Evolutionary conservation across 1,140 invertebrate species (phyloP).

Genomic region (Metaphire vulgaris): DNA sequence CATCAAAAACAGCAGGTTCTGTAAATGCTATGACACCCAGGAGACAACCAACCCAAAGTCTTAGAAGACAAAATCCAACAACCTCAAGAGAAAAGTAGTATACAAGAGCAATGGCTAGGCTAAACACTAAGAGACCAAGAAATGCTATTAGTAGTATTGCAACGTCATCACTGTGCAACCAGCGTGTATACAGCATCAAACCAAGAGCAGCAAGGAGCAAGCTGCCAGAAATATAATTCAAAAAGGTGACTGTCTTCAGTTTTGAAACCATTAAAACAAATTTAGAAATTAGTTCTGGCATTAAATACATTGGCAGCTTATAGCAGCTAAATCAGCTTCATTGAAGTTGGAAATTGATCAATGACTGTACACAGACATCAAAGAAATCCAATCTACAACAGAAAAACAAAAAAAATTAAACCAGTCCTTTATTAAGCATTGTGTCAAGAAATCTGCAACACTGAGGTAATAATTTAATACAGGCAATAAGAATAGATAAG

Average conservation of each 20-base stretch:
- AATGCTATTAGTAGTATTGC: constrained; percentile 39
- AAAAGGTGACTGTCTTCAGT: background rate
- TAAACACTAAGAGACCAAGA: constrained; percentile 42
- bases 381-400: too few species aligned
- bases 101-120: constrained; percentile 39
- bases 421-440: too few species aligned
- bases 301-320: too few species aligned
- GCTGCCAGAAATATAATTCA: constrained; percentile 16
- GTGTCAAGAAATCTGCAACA: too few species aligned
- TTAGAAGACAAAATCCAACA: constrained; percentile 37
- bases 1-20: constrained; percentile 5
- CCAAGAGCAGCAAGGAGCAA: constrained; percentile 42
- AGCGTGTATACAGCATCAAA: constrained; percentile 45
- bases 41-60: constrained; percentile 46
- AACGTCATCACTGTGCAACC: constrained; percentile 37
- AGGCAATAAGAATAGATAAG: too few species aligned
- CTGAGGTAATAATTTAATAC: too few species aligned
- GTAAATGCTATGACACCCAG: constrained; percentile 44
- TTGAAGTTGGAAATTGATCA: too few species aligned
- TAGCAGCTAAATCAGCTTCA: too few species aligned
- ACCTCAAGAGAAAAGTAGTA: constrained; percentile 41
- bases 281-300: too few species aligned
- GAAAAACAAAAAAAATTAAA: too few species aligned
- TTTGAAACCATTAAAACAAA: background rate
- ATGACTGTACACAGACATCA: too few species aligned